Percentiles rank a stretch among this genome's conserved stretches.
These are phyloP conservation scores for Chymomyza amoena DNA, from an alignment of 2,888 invertebrate species.

Conservation along the genomic window DNA sequence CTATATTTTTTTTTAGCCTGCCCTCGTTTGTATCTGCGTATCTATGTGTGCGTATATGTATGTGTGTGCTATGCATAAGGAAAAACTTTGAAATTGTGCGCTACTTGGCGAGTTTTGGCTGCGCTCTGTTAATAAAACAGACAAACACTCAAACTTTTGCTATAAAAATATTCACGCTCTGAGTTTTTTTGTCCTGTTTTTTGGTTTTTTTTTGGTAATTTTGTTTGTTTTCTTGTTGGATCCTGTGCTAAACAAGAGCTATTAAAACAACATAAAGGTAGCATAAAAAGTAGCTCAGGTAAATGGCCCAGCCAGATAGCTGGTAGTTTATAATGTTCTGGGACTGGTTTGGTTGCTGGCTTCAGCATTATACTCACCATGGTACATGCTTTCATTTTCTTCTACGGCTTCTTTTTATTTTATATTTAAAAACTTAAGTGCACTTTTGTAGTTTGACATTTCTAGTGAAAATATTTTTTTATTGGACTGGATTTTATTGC, in stretches of 20 bases:
- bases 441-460: conserved; percentile 62
- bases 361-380: not conserved
- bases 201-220: conserved; percentile 46
- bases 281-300: not conserved
- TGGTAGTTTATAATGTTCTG: not conserved
- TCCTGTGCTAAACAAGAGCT: conserved; percentile 69
- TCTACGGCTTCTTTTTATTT: conserved; percentile 13
- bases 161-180: conserved; percentile 66
- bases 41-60: conserved; percentile 7
- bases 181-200: conserved; percentile 49
- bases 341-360: not conserved
- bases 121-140: conserved; percentile 75
- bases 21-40: not conserved
- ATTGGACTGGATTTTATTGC: not conserved
- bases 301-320: not conserved
- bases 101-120: conserved; percentile 7
- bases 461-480: conserved; percentile 18
- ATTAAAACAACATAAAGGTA: conserved; percentile 72
- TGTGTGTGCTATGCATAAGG: conserved; percentile 62
- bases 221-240: conserved; percentile 16
- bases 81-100: not conserved
- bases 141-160: conserved; percentile 75
- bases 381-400: not conserved
- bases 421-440: conserved; percentile 61
- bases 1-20: not conserved